Base-by-base conservation (phyloP, 1,140 invertebrate genomes). In the Stegodyphus dumicola region DNA sequence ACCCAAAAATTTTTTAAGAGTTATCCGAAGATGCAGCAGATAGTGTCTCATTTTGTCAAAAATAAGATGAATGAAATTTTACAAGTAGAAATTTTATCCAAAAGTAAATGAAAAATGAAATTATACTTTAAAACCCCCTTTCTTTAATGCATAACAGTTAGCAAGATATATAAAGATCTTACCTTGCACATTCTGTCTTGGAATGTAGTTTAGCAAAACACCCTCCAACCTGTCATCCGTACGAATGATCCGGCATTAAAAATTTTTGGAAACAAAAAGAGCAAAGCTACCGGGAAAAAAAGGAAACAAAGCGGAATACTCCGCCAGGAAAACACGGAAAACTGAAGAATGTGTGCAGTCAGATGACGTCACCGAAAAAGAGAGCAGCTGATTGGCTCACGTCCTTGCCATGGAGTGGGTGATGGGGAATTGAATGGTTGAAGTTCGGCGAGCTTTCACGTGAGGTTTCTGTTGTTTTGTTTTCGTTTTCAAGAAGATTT, bases 231-330 rank as follows among this genome's bases (percentile, higher is more conserved):
- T 17, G 17, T 69, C 66, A 69, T 69, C 66, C 7, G 17, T n/a
- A 33, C 13, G 66, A 33, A 69, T 17, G 13, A 65, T 69, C 69
- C 70, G 53, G 54, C 71, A 81, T 81, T 81, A 81, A 81, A 81
- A 73, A 73, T 73, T 69, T 73, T 67, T 67, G 33, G 66, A 67
- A 67, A 17, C 66, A n/a, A 67, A 18, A 11, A 17, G n/a, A 67
- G 66, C n/a, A 67, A 17, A 17, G 33, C 33, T 18, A 51, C n/a
- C 33, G 48, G 56, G 56, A 33, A 33, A 33, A 83, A 83, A 64
- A 48, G 71, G 73, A 81, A 81, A 81, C 78, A 65, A 81, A 81
- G 73, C 51, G 73, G 67, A 73, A 81, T 33, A 64, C 51, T 69
- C 53, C n/a, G 53, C 51, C 49, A 15, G 75, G 60, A 66, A 83